Evolutionary conservation across 37 sponge, comb jelly and placozoan species (phyloP), one percentile per base, ranked within the genome.

Genomic region (Geodia barretti): DNA sequence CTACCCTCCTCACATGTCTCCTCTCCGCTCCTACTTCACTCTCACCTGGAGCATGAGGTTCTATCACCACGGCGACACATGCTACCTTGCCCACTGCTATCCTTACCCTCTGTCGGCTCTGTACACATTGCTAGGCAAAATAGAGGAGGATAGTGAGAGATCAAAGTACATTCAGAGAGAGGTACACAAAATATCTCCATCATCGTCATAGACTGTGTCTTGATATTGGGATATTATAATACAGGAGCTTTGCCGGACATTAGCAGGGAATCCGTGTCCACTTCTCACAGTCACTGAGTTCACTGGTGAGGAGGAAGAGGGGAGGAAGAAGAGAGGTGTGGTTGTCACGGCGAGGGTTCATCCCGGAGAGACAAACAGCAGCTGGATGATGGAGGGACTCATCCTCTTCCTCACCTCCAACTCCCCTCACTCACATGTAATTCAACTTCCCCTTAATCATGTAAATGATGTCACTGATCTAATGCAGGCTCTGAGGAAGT

Each of bases 81-180:
- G 91, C 74, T 96, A 96, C 73, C 73, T 96, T 36, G 83, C 92
- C 20, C 92, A 96, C 74, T 93, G 91, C 74, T 96, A 88, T 68
- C 97, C 97, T 17, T 96, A 96, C 71, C 89, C 91, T 20, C 93
- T 87, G 74, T 75, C 94, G 1, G 61, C 83, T 31, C 78, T 96
- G 11, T 88, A 74, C 38, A 0, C 11, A 19, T 79, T 65, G 17
- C 41, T 90, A 3, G 59, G 31, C 8, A 21, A 69, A 1, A 25
- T 81, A 70, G 77, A 76, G 70, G 41, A 37, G 32, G 74, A 62
- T 43, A 62, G 62, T 19, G 30, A 66, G n/a, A 62, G 61, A 63
- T 28, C 40, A 14, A 32, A 38, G 21, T 62, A 76, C 43, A 41
- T 87, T 8, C 14, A 42, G 23, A 75, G 63, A 65, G 75, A 86